Evolutionary conservation across 2,888 invertebrate species (phyloP), one percentile per base, ranked within the genome.

Genomic region (Lasioglossum oenotherae): DNA sequence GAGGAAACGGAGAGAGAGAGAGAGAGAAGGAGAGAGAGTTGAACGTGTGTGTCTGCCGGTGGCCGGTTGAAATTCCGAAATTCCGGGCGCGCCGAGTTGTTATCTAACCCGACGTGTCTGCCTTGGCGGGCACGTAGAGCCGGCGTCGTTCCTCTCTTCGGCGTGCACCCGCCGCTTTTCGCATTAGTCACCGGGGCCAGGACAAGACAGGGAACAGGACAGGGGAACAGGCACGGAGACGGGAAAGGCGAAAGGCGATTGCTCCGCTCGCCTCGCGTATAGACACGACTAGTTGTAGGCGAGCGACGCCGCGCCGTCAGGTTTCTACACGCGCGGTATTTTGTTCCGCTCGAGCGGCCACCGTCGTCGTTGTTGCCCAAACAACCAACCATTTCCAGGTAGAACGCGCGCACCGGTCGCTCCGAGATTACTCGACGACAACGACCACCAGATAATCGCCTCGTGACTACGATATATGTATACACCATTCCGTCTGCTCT

Each of bases 221-320:
- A 10, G n/a, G 57, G n/a, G 57, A 60, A 60, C 64, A 31, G 64
- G 64, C 23, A 53, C 53, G 57, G 57, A 64, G 64, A 64, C 77
- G 83, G 89, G 87, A 85, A 86, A 88, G 88, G 92, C 90, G 90
- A 90, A 90, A 91, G 91, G 91, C 88, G 89, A 86, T 23, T 53
- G 53, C 53, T 53, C 53, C 53, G 53, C 53, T 23, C 49, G 49
- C 49, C 69, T 82, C 81, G 78, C 80, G 69, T 10, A 4, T 75
- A 78, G 16, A 46, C 16, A 46, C 44, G 74, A 46, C 82, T 67
- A 67, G 83, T 78, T n/a, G 82, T 73, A 73, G 80, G 60, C 76
- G 75, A 71, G 81, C 67, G 46, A 80, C 64, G 4, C 60, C 27
- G 79, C 77, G 46, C 72, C 86, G 74, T 84, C 87, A 87, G 82